phyloP scores from a whole-genome alignment of 2,797 vertebrate species.

The Coccyzus lansbergi region DNA sequence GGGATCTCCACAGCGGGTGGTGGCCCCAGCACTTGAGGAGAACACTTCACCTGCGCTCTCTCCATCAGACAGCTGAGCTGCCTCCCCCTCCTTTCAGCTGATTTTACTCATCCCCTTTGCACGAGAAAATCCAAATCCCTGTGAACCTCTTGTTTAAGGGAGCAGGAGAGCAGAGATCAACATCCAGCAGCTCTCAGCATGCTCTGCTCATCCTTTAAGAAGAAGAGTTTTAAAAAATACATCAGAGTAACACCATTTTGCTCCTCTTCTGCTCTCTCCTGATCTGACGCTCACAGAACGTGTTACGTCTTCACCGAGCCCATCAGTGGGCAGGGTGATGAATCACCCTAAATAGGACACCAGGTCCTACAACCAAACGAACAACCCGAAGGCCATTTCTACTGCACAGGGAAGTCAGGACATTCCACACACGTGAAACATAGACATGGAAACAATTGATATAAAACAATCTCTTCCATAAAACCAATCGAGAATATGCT shows the following conservation, averaged over 20 bases:
- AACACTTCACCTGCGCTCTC: fast-evolving
- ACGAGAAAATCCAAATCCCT: neutral
- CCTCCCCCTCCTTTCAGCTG: neutral
- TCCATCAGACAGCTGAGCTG: neutral
- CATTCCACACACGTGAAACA: neutral
- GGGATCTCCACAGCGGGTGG: neutral
- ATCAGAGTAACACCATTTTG: neutral
- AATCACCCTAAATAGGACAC: neutral
- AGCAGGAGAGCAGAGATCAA: neutral
- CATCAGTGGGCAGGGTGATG: neutral
- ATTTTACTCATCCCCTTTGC: neutral
- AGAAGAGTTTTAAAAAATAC: neutral
- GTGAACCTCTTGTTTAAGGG: neutral
- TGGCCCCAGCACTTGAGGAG: neutral
- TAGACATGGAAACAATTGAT: neutral
- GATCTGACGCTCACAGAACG: neutral
- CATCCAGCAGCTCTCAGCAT: neutral
- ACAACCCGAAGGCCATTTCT: neutral
- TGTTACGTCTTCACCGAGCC: neutral
- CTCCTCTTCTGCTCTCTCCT: neutral
- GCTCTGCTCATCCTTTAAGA: neutral
- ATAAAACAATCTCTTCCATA: neutral
- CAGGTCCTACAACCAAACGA: neutral
- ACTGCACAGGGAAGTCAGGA: neutral
- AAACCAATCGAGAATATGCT: neutral